These are phyloP conservation scores for Rhimphoctona megacephalus DNA, from an alignment of 2,888 invertebrate species.

Conservation along the genomic window DNA sequence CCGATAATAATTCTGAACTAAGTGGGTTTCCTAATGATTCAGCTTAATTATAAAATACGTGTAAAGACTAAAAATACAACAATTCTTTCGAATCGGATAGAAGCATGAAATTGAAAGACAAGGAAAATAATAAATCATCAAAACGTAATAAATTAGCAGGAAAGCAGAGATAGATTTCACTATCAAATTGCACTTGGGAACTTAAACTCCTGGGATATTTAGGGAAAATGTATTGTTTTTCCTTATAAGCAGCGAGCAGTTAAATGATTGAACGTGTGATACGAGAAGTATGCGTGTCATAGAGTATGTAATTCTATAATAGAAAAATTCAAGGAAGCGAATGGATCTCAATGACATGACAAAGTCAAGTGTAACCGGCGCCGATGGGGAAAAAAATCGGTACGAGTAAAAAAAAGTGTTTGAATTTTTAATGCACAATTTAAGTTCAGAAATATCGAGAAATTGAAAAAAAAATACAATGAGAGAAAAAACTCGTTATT, in stretches of 20 bases:
- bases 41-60: neutral
- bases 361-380: slow-evolving; percentile 43
- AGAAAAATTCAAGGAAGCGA: slow-evolving; percentile 51
- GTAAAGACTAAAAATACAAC: neutral
- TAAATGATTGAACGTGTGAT: neutral
- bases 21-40: neutral
- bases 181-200: neutral
- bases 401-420: neutral
- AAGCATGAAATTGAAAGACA: neutral
- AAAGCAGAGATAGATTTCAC: neutral
- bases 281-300: neutral
- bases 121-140: neutral
- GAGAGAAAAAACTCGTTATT: neutral
- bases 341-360: slow-evolving; percentile 46
- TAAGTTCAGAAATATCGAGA: neutral
- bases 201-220: neutral
- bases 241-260: neutral
- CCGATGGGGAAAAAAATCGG: neutral
- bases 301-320: slow-evolving; percentile 45
- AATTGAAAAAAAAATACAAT: neutral
- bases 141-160: neutral
- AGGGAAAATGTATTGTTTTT: slow-evolving; percentile 18
- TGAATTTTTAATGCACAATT: neutral
- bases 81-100: neutral
- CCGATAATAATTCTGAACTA: neutral